Evolutionary conservation across 2,797 vertebrate species (phyloP), one percentile per base, ranked within the genome.

Genomic region (Limosa lapponica): DNA sequence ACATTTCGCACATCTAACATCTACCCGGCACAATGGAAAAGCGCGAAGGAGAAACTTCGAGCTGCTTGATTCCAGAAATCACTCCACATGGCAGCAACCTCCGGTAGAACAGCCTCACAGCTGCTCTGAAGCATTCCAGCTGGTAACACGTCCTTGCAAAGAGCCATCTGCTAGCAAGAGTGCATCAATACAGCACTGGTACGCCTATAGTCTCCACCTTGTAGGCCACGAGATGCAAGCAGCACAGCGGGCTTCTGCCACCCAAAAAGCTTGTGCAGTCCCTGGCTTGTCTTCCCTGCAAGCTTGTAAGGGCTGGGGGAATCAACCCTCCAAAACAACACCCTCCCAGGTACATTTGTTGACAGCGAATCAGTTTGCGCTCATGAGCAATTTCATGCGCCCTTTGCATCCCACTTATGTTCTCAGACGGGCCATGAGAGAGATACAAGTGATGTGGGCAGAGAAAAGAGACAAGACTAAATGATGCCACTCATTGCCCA

Each of bases 81-180:
- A 62, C 51, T 87, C 77, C 37, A 48, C 64, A 49, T 4, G 28
- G 80, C 70, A 92, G 66, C 78, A 89, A 93, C 23, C 74, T 82
- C 64, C 7, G 0, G 52, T 78, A 48, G 80, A 91, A 82, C 74
- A 85, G 81, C 52, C 28, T 93, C 84, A 57, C 95, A 96, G 89
- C 95, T 95, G 93, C 81, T 93, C 64, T 59, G 10, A 93, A 91
- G 64, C 57, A 82, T 67, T 92, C 90, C 89, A 97, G 87, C 83
- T 92, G 78, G 67, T 87, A 92, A 90, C 41, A 73, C 3, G 6
- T 43, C 64, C 79, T 89, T 17, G 5, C 8, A 14, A 95, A 72
- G 59, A 89, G 67, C 92, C 93, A 94, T 91, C 93, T 96, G 93
- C 92, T 73, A 92, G 59, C 32, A 55, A 24, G 77, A 55, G 12